These are phyloP conservation scores for Papilio helenus DNA, from an alignment of 1,140 invertebrate species.

Conservation along the genomic window DNA sequence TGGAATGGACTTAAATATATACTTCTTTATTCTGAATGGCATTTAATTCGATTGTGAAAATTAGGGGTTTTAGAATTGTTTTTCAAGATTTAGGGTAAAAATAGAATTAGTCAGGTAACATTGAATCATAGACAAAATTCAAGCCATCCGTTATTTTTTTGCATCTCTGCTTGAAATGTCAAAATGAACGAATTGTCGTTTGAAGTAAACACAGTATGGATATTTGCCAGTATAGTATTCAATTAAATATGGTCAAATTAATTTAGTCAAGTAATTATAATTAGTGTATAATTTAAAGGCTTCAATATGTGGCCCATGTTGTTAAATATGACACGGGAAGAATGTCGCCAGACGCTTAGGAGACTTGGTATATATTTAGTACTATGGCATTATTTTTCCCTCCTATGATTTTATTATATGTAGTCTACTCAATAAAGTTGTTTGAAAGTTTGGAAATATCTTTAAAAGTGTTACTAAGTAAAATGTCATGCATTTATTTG, in stretches of 20 bases:
- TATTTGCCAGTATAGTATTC: constrained; percentile 80
- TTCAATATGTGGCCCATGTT: constrained; percentile 80
- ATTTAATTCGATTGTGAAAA: neutral
- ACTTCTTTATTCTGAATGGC: neutral
- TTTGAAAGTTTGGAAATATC: constrained; percentile 40
- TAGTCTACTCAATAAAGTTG: constrained; percentile 49
- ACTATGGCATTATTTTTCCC: constrained; percentile 81
- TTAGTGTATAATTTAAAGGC: constrained; percentile 60
- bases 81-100: neutral
- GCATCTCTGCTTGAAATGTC: constrained; percentile 77
- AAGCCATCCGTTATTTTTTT: constrained; percentile 71
- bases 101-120: constrained; percentile 39
- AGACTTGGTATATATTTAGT: constrained; percentile 88
- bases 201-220: constrained; percentile 84
- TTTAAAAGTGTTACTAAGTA: constrained; percentile 47
- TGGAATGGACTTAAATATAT: neutral
- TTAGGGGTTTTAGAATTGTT: neutral
- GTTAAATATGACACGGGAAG: constrained; percentile 86
- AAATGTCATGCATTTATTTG: constrained; percentile 65
- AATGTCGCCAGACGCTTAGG: constrained; percentile 93
- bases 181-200: constrained; percentile 82
- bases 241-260: constrained; percentile 79
- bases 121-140: constrained; percentile 64
- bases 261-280: constrained; percentile 71
- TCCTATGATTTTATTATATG: constrained; percentile 75